Percentiles rank a stretch among this genome's conserved stretches.
phyloP scores from a whole-genome alignment of 1,140 invertebrate species.

The Littorina saxatilis region DNA sequence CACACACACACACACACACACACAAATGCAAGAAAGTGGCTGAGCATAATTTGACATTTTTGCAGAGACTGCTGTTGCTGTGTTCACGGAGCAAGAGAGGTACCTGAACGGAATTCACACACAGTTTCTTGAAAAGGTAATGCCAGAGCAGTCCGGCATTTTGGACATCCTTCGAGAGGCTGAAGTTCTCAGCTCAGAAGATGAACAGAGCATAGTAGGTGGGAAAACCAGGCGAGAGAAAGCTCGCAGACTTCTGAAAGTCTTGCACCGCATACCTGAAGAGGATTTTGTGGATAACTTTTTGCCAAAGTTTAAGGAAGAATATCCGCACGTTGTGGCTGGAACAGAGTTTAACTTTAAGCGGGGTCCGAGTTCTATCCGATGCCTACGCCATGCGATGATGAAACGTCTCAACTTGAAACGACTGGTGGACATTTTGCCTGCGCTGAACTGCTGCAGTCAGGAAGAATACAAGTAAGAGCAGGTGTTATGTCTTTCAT shows the following conservation, averaged over 20 bases:
- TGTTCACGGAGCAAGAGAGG: neutral
- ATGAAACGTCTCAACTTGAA: neutral
- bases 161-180: neutral
- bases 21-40: neutral
- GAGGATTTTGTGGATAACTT: neutral
- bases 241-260: neutral
- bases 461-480: neutral
- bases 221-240: neutral
- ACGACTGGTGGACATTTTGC: neutral
- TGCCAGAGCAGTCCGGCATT: neutral
- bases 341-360: neutral
- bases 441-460: neutral
- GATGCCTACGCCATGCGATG: neutral
- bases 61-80: too few species aligned
- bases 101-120: neutral
- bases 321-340: neutral
- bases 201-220: neutral
- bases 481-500: too few species aligned
- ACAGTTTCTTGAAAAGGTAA: neutral
- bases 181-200: conserved; percentile 2
- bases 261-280: neutral
- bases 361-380: neutral
- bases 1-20: neutral
- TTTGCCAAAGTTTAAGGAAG: neutral
- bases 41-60: too few species aligned